Evolutionary conservation across 2,888 invertebrate genomes (phyloP).

Genomic region (Luffia ferchaultella): DNA sequence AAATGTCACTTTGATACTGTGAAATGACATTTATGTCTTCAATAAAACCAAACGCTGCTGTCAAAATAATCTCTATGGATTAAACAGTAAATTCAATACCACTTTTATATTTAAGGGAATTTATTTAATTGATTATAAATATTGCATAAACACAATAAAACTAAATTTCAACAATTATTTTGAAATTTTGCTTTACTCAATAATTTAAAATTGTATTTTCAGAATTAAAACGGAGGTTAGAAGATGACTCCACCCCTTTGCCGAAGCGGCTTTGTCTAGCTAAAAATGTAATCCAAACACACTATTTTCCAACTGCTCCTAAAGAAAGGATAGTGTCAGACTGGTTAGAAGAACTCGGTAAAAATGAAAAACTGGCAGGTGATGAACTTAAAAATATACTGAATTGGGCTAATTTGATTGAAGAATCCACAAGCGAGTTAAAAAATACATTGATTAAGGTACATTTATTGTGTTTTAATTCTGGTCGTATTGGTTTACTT

Average conservation of each 20-base stretch:
- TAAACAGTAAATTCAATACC: no score
- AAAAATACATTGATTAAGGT: slow-evolving; percentile 48
- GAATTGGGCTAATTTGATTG: slow-evolving; percentile 32
- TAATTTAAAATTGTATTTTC: slow-evolving; percentile 20
- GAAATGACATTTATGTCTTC: no score
- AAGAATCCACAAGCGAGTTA: slow-evolving; percentile 41
- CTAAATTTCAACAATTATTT: no score
- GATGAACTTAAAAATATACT: slow-evolving; percentile 36
- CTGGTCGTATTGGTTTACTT: not conserved
- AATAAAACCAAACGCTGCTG: no score
- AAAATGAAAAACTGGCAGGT: slow-evolving; percentile 28
- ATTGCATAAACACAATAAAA: no score
- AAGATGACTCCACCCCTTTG: slow-evolving; percentile 42
- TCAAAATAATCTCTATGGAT: no score
- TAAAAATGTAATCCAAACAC: slow-evolving; percentile 52
- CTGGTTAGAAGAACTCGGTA: slow-evolving; percentile 45
- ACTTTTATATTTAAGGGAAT: no score
- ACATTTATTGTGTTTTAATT: slow-evolving; percentile 8
- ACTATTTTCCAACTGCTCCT: slow-evolving; percentile 49
- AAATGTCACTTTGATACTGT: no score
- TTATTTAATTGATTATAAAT: no score
- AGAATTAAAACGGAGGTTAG: slow-evolving; percentile 56
- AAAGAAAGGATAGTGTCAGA: slow-evolving; percentile 58
- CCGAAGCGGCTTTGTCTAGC: slow-evolving; percentile 62
- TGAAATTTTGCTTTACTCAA: no score